These are phyloP conservation scores for Harpegnathos saltator DNA, from an alignment of 1,140 invertebrate species.

Conservation along the genomic window DNA sequence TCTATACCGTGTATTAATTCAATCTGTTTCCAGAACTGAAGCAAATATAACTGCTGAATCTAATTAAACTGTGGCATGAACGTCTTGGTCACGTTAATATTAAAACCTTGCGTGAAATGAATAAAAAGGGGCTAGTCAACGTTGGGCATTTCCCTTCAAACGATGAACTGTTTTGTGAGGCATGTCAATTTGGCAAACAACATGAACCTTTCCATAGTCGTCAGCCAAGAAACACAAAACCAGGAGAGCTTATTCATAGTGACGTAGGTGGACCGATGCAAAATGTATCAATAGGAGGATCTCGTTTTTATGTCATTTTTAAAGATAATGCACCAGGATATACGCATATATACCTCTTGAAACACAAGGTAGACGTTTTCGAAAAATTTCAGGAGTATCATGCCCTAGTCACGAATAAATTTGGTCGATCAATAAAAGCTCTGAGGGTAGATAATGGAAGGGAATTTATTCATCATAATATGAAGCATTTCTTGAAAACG, in stretches of 20 bases:
- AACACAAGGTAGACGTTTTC: conserved; percentile 44
- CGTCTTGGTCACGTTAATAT: conserved; percentile 60
- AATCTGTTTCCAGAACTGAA: background rate
- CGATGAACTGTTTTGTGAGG: conserved; percentile 62
- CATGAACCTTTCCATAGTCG: no score
- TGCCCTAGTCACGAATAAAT: conserved; percentile 8
- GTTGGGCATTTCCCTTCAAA: conserved; percentile 17
- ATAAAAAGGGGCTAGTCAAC: conserved; percentile 27
- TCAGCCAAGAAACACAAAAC: no score
- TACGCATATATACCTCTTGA: conserved; percentile 29
- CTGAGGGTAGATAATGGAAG: background rate
- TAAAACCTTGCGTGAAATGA: conserved; percentile 28
- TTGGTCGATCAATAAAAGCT: background rate
- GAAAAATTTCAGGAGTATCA: conserved; percentile 33
- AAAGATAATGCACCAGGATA: conserved; percentile 32
- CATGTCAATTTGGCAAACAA: conserved; percentile 61
- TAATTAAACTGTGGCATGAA: conserved; percentile 50
- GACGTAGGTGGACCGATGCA: background rate
- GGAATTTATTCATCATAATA: background rate
- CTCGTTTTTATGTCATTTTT: conserved; percentile 13
- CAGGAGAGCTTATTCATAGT: background rate
- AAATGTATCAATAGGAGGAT: background rate
- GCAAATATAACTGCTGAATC: conserved; percentile 10
- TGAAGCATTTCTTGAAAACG: background rate
- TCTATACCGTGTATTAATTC: conserved; percentile 61